Evolutionary conservation across 2,797 vertebrate species (phyloP), one percentile per base, ranked within the genome.

Genomic region (Periophthalmus magnuspinnatus): DNA sequence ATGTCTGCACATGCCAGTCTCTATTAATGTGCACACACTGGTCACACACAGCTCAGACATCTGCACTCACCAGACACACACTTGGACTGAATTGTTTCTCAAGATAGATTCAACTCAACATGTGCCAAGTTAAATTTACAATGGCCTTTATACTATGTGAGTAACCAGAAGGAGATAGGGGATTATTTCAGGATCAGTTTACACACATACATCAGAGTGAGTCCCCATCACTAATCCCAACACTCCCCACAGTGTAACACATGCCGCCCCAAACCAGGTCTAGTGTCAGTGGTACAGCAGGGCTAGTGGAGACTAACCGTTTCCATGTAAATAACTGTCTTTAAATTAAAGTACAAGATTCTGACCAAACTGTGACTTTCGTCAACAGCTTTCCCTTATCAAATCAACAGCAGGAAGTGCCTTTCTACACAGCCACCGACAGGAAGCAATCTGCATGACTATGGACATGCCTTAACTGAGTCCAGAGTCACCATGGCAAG

Each of bases 381-480:
- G 21, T 21, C 21, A 55, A 59, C 32, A 19, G 68, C 70, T 67
- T 75, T 78, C 77, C 75, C 67, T 80, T 68, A 75, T 84, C 81
- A 73, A 69, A 65, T 52, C 67, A 58, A 73, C 83, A 68, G 75
- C 88, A 86, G 86, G 87, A 88, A 88, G 65, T n/a, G 24, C 58
- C 78, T 78, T 73, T 84, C 76, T 69, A 81, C 75, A 6, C 82
- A 2, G 71, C 85, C 72, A 19, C 74, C 11, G 82, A 71, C 86
- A 85, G 88, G 87, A 88, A 87, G 72, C 82, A 72, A 89, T 90
- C 79, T 82, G 50, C 81, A 85, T 82, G 79, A 86, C 75, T 87
- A 84, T 86, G 73, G 86, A 79, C 75, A 74, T 76, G 68, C 79
- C 78, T 47, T 55, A 11, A 69, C 69, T 36, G 77, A 68, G 73